Evolutionary conservation across 1,140 invertebrate genomes (phyloP), one percentile per base, ranked within the genome.

Genomic region (Gryon sp.): DNA sequence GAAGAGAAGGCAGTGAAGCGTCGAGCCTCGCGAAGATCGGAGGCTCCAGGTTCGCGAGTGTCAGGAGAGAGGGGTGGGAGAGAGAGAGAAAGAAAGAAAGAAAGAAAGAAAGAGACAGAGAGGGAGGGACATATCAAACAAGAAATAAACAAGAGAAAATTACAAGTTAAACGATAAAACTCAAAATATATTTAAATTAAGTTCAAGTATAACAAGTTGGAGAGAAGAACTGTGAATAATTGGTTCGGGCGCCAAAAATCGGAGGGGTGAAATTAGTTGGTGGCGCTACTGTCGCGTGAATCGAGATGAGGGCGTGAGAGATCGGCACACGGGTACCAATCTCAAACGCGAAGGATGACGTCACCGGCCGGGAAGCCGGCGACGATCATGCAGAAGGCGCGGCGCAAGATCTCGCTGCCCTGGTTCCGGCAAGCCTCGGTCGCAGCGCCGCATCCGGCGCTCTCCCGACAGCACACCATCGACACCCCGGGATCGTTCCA

Each of bases 391-490:
- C 91, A 92, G 84, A 95, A 95, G 83, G 91, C 92, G 66, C 91
- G 93, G 43, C 91, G 95, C 59, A 97, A 96, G 88, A 96, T 96
- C 76, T 96, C 95, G 32, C 88, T 96, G 80, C 95, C 95, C 34
- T 97, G 95, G 95, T 96, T 96, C 87, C 90, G 94, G 38, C 94
- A 95, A 87, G 91, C 90, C 57, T 95, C 94, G 20, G 91, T 94
- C 62, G 90, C 90, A 79, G 90, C 92, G 72, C 89, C 92, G 22
- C 93, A 94, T 82, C 91, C 92, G 57, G 90, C 90, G 26, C 91
- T 96, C 18, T 91, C 94, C 26, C 91, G 95, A 14, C 95, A 97
- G 86, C 94, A 96, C 82, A 96, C 95, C 86, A 96, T 97, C 90
- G 95, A 96, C 89, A 95, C 95, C 63, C 95, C 95, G 75, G 91